Evolutionary conservation across 2,888 invertebrate species (phyloP), one percentile per base, ranked within the genome.

Genomic region (Mechanitis mazaeus): DNA sequence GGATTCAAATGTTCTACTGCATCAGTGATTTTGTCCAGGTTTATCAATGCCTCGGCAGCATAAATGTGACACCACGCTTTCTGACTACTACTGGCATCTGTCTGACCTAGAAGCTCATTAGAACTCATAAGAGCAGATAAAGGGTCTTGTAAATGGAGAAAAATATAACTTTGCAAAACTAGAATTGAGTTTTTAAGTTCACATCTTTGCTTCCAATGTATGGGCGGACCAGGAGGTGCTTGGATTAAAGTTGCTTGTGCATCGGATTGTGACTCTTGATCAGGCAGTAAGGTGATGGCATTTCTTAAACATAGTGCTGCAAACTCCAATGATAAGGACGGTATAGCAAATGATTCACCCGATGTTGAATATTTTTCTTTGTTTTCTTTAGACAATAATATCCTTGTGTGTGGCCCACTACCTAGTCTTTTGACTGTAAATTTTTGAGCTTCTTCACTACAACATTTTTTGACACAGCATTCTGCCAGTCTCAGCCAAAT

Each of bases 401-500:
- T 77, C 61, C 87, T 83, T 9, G 87, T 83, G 64, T 91, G 90
- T n/a, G 87, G 74, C 12, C 90, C 89, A 64, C 84, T 86, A 11
- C 91, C 90, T 28, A 91, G 69, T 70, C 88, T 89, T 65, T 86
- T 87, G 1, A 89, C 85, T 3, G 84, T 81, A 50, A 85, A 85
- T 64, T 88, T 86, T 61, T 86, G 81, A 3, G 78, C 76, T 77
- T 91, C 91, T 70, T 92, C 92, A 67, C 87, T 87, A 75, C 93
- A 93, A 72, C 93, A 91, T 75, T 91, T 91, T 72, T 92, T 93
- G 54, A 97, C 95, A 80, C 97, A 97, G 77, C 98, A 97, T 84
- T 98, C 98, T 0, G 98, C 97, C 73, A 98, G 90, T 72, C 98
- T 92, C 62, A 97, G 88, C 98, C 98, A 99, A 50, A 98, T 91